Percentiles rank a stretch among this genome's conserved stretches.
Conservation (phyloP, 2,888 invertebrate genomes). For the Coleophora deauratella region DNA sequence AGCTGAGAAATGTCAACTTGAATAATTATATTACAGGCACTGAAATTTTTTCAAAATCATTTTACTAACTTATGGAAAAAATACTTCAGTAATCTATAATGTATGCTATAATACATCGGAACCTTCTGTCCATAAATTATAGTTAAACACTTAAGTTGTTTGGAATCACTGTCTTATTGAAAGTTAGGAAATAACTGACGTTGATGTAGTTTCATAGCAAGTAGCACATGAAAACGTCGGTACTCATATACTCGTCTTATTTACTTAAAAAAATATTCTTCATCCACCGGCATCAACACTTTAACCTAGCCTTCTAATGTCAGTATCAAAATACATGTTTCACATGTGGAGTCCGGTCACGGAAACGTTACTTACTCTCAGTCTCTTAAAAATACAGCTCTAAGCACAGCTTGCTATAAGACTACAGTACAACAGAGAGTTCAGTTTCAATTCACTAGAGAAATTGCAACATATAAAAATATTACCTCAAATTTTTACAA, state of each 20-base stretch:
- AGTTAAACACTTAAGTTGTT: constrained; percentile 8
- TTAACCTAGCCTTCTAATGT: constrained; percentile 2
- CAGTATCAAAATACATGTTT: constrained; percentile 3
- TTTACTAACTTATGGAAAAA: neutral
- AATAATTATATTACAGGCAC: constrained; percentile 16
- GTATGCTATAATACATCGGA: constrained; percentile 5
- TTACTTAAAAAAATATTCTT: neutral
- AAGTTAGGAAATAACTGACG: constrained; percentile 13
- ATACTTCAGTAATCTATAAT: constrained; percentile 1
- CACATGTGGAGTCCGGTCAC: no score
- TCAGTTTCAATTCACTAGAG: constrained; percentile 42
- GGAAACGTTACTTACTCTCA: constrained; percentile 16
- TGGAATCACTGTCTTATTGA: constrained; percentile 21
- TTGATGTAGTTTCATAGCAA: constrained; percentile 34
- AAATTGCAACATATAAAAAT: no score
- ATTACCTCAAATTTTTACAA: no score
- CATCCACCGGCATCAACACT: neutral
- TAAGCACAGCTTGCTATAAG: constrained; percentile 36
- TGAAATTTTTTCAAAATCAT: constrained; percentile 14
- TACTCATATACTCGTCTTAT: no score
- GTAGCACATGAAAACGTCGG: no score
- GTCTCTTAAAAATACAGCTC: constrained; percentile 30
- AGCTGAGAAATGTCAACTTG: constrained; percentile 17
- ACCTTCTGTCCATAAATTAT: constrained; percentile 28
- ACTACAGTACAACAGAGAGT: constrained; percentile 25